phyloP scores from a whole-genome alignment of 2,113 vertebrate species.

The Rhinoptilus africanus region DNA sequence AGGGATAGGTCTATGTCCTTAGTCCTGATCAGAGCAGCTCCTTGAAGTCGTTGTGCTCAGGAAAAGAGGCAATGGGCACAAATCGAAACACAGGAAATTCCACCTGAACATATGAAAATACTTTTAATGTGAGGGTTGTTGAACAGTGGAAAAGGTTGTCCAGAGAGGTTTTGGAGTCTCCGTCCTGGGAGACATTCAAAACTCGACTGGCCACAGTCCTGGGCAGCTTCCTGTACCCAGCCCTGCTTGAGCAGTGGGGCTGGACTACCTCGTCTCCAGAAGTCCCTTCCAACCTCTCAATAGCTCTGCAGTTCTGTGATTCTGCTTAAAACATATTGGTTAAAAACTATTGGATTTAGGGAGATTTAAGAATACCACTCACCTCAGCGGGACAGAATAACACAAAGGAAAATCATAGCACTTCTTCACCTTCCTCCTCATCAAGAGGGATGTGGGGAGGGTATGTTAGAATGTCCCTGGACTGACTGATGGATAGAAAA shows the following conservation, averaged over 20 bases:
- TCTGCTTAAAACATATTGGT: neutral
- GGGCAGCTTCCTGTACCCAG: neutral
- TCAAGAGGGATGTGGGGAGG: neutral
- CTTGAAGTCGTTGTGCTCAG: neutral
- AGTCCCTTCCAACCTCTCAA: neutral
- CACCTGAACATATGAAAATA: neutral
- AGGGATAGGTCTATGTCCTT: neutral
- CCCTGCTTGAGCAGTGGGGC: neutral
- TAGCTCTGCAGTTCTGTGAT: neutral
- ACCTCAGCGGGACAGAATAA: neutral
- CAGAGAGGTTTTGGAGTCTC: neutral
- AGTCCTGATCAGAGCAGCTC: neutral
- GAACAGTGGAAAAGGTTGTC: neutral
- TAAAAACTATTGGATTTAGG: neutral
- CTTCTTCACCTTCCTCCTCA: neutral
- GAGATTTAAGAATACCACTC: neutral
- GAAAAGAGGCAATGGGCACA: neutral
- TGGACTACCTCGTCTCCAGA: neutral
- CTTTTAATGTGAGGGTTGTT: neutral
- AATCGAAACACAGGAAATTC: neutral
- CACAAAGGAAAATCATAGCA: neutral
- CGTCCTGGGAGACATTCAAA: neutral
- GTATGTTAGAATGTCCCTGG: neutral
- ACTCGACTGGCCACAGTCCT: neutral
- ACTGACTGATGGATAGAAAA: neutral